Evolutionary conservation across 2,888 invertebrate genomes (phyloP), one percentile per base, ranked within the genome.

Genomic region (Crocallis elinguaria): DNA sequence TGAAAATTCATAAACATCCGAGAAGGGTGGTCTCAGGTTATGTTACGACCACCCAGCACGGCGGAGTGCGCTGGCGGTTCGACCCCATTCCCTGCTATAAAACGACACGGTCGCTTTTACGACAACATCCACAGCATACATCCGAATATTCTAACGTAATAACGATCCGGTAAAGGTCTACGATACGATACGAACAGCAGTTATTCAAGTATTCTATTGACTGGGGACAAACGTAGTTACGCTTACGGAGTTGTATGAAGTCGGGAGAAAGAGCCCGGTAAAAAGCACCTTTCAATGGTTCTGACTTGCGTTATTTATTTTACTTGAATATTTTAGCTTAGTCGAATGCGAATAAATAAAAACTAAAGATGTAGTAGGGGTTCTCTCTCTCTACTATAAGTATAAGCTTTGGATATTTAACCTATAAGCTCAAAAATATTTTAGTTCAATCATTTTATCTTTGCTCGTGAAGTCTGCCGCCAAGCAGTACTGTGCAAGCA

Each of bases 21-120:
- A 66, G 62, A 62, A 66, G 74, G 79, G 77, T 74, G 79, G 77
- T 78, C 77, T 67, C 73, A 71, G 73, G 77, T 81, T 77, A 76
- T 77, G 82, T 82, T 77, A 80, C 79, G 86, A 80, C 79, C 82
- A 79, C 77, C 79, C 81, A 73, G 73, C 63, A 62, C 73, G 69
- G 74, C 69, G 70, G 21, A 43, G 48, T 21, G 38, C 36, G 42
- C 41, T 38, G 53, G 71, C 69, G 65, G 71, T 61, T 63, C 73
- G 73, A 70, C 75, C 75, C 70, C 71, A 66, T 70, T 70, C 73
- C 67, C 58, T 66, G 75, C 75, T 75, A 78, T 86, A 84, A 84
- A 87, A 80, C 77, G 75, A 71, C 76, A 77, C 76, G 73, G 75
- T 69, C 74, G 78, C 77, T 80, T 85, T 85, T 83, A 86, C 79